These are phyloP conservation scores for Amia ocellicauda DNA, from an alignment of 2,113 vertebrate species.

Conservation along the genomic window DNA sequence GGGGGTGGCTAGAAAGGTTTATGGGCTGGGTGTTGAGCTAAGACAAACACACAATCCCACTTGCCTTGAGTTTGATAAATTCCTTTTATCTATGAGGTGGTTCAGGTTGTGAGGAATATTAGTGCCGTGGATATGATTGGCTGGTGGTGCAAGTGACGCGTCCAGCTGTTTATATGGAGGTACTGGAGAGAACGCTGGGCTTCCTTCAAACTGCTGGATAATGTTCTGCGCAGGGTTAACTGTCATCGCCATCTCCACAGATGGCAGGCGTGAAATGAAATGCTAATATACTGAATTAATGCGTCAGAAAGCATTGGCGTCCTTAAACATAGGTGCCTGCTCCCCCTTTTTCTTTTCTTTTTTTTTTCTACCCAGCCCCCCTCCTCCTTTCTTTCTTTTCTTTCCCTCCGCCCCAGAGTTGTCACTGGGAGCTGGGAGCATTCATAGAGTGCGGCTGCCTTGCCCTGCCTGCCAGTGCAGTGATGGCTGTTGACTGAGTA, in stretches of 20 bases:
- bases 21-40: neutral
- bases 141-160: neutral
- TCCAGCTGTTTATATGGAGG: neutral
- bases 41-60: neutral
- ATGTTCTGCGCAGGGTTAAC: neutral
- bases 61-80: neutral
- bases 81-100: neutral
- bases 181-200: neutral
- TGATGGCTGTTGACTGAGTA: too few relatives aligned
- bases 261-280: conserved; percentile 13
- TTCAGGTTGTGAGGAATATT: neutral
- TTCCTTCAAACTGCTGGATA: neutral
- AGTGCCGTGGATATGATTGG: neutral
- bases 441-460: neutral
- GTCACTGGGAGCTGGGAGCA: conserved; percentile 8
- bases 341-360: neutral
- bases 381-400: conserved; percentile 1
- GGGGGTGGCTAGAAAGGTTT: neutral
- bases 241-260: conserved; percentile 1
- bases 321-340: conserved; percentile 8
- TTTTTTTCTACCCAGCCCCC: too few relatives aligned
- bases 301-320: conserved; percentile 7
- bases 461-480: neutral
- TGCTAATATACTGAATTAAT: conserved; percentile 20
- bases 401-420: conserved; percentile 27